Conservation (phyloP, 2,113 vertebrate genomes). For the Brachyistius frenatus region DNA sequence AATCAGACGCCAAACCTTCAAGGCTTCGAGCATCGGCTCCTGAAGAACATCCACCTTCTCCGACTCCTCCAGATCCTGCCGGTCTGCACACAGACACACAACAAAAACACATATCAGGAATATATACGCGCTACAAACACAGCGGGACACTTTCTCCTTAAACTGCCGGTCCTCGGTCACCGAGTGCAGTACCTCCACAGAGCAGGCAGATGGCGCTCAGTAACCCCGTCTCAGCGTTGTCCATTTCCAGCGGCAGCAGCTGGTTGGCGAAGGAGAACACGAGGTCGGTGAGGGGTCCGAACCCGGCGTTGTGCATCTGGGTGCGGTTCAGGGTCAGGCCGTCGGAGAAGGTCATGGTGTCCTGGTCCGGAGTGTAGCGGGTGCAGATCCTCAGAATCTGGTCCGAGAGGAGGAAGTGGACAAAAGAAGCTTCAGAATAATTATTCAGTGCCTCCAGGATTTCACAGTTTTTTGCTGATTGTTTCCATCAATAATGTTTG, state of each 20-base stretch:
- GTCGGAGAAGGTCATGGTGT: constrained; percentile 95
- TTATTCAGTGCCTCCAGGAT: no score
- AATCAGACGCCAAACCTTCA: constrained; percentile 70
- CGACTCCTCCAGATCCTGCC: constrained; percentile 83
- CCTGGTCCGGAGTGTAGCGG: constrained; percentile 84
- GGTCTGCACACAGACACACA: constrained; percentile 65
- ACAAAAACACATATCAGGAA: background rate
- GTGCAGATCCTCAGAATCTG: constrained; percentile 85
- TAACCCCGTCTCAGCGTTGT: constrained; percentile 92
- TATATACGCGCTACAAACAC: no score
- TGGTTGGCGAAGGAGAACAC: constrained; percentile 91
- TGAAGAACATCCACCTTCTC: constrained; percentile 84
- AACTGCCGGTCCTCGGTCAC: no score
- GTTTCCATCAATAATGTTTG: no score
- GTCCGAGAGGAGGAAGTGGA: background rate
- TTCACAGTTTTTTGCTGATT: no score
- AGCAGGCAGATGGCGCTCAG: constrained; percentile 97
- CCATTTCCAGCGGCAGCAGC: constrained; percentile 95
- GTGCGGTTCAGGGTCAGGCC: constrained; percentile 94
- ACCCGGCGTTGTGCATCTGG: constrained; percentile 86
- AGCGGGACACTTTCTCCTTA: no score
- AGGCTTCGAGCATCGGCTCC: constrained; percentile 82
- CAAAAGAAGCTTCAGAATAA: no score
- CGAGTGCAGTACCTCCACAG: constrained; percentile 88
- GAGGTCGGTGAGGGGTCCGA: constrained; percentile 82